Percentiles rank a stretch among this genome's conserved stretches.
Evolutionary conservation across 2,888 invertebrate species (phyloP).

Genomic region (Eulithis prunata): DNA sequence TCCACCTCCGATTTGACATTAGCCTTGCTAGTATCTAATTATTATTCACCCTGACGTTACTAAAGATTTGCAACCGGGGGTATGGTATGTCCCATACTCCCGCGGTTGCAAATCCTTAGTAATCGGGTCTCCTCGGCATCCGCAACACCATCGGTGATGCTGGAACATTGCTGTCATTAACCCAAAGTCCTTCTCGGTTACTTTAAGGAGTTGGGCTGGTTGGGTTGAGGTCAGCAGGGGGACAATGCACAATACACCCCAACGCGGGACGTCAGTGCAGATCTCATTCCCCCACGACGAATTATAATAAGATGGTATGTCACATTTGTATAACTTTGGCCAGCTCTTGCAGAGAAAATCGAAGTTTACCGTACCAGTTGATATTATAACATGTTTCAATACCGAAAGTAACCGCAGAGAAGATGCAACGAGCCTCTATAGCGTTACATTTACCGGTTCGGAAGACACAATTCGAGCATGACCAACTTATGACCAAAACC

Average conservation of each 20-base stretch:
- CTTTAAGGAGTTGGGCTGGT: no score
- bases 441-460: constrained; percentile 44
- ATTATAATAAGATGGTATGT: no score
- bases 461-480: constrained; percentile 41
- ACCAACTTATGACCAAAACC: constrained; percentile 64
- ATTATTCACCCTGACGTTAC: constrained; percentile 8
- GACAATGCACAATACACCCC: no score
- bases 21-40: constrained; percentile 8
- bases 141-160: no score
- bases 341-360: constrained; percentile 8
- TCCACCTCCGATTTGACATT: constrained; percentile 9
- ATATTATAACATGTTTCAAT: constrained; percentile 27
- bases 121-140: no score
- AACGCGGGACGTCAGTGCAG: no score
- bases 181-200: no score
- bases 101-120: no score
- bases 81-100: not conserved
- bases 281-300: no score
- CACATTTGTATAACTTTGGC: not conserved
- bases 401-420: constrained; percentile 28
- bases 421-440: constrained; percentile 37
- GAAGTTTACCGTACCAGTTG: constrained; percentile 30
- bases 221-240: no score
- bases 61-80: not conserved
- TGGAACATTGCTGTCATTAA: no score